Conservation (phyloP, 2,797 vertebrate genomes). For the Myiotriccus ornatus region DNA sequence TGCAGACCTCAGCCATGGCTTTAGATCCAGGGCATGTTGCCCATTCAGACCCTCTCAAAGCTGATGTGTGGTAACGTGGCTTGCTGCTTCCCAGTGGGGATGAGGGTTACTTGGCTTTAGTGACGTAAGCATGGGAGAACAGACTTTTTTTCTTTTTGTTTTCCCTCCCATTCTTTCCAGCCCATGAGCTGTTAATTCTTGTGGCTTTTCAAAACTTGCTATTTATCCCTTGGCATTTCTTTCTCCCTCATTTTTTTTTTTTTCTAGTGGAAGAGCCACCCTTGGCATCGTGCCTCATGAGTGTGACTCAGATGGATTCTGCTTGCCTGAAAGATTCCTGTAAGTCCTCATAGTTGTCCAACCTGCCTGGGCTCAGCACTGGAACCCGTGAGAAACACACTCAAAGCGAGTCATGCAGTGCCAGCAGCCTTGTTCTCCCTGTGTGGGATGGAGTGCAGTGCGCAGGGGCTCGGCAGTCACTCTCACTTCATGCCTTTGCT, state of each 20-base stretch:
- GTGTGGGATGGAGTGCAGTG: accelerated
- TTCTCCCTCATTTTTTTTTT: background rate
- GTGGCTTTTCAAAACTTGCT: slow-evolving; percentile 59
- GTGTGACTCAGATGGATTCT: slow-evolving; percentile 50
- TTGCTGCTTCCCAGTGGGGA: background rate
- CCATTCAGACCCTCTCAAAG: background rate
- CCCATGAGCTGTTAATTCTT: slow-evolving; percentile 38
- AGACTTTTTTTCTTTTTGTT: background rate
- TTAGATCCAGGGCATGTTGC: background rate
- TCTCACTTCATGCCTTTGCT: background rate
- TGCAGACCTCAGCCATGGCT: slow-evolving; percentile 18
- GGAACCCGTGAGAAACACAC: background rate
- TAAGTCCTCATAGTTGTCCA: slow-evolving; percentile 32
- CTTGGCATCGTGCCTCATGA: background rate
- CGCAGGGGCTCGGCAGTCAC: accelerated
- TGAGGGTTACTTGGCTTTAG: background rate
- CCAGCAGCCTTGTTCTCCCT: background rate
- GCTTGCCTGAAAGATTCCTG: slow-evolving; percentile 38
- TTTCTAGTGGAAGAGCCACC: slow-evolving; percentile 25
- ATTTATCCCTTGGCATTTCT: slow-evolving; percentile 32
- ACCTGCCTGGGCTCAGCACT: background rate
- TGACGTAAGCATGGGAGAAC: background rate
- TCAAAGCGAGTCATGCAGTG: background rate
- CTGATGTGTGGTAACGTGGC: background rate
- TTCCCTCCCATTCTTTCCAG: background rate